Conservation (phyloP, 1,140 invertebrate genomes). For the Bombus affinis region DNA sequence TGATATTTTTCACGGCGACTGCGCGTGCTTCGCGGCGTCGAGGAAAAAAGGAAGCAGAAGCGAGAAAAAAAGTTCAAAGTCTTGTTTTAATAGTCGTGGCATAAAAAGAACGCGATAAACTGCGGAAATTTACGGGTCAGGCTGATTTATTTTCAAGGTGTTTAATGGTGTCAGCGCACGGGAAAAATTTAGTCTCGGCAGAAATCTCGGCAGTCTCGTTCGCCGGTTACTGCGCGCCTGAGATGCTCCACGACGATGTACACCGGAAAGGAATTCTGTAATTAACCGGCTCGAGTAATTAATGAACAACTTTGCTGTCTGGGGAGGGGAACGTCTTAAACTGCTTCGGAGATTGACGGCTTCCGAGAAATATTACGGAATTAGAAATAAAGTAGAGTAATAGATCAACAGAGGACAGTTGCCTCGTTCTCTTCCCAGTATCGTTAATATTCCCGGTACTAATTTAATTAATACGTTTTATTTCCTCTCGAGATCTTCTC, state of each 20-base stretch:
- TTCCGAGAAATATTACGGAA: constrained; percentile 27
- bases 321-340: neutral
- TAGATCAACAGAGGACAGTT: neutral
- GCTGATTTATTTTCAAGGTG: constrained; percentile 42
- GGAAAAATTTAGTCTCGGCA: constrained; percentile 56
- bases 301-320: constrained; percentile 44
- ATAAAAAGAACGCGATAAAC: constrained; percentile 4
- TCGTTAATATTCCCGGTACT: neutral
- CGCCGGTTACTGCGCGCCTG: constrained; percentile 41
- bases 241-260: constrained; percentile 47
- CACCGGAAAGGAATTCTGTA: constrained; percentile 62
- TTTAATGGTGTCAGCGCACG: constrained; percentile 43
- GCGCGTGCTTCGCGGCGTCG: neutral
- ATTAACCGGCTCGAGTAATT: constrained; percentile 70
- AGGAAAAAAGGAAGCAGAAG: neutral
- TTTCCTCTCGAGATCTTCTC: too few species aligned
- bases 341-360: constrained; percentile 13
- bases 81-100: constrained; percentile 13
- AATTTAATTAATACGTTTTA: constrained; percentile 18
- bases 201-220: constrained; percentile 56
- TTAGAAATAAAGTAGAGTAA: neutral
- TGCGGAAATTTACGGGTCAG: constrained; percentile 29
- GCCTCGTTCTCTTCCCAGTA: neutral
- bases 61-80: neutral
- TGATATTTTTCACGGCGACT: too few species aligned